Conservation (phyloP, 2,113 vertebrate species). For the Bothrops jararaca region DNA sequence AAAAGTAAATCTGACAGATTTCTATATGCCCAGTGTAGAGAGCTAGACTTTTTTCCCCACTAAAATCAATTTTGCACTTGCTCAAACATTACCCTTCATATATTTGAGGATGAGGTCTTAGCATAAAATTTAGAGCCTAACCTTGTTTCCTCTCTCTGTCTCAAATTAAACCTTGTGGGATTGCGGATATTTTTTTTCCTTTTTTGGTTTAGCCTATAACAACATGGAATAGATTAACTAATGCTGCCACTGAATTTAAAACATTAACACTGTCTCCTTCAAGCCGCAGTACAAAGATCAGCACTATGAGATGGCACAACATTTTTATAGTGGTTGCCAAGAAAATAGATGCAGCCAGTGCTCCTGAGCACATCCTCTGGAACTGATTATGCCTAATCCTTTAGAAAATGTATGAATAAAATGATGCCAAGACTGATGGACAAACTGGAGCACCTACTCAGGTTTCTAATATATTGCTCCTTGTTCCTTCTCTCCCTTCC, state of each 20-base stretch:
- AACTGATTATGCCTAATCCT: conserved; percentile 72
- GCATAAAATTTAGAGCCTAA: background rate
- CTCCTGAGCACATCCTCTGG: conserved; percentile 69
- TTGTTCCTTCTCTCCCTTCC: conserved; percentile 27
- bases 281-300: conserved; percentile 21
- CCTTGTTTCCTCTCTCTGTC: background rate
- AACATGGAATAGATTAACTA: background rate
- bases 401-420: conserved; percentile 70
- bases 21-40: too few relatives aligned
- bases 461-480: conserved; percentile 65
- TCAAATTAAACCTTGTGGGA: conserved; percentile 6
- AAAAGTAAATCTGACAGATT: background rate
- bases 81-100: background rate
- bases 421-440: conserved; percentile 68
- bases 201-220: background rate
- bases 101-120: rapidly evolving
- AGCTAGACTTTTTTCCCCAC: too few relatives aligned
- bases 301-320: conserved; percentile 55
- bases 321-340: conserved; percentile 62
- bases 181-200: background rate
- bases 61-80: background rate
- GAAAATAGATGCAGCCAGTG: conserved; percentile 64
- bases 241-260: background rate
- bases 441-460: conserved; percentile 66
- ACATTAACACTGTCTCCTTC: conserved; percentile 40